These are phyloP conservation scores for Odontomachus brunneus DNA, from an alignment of 1,140 invertebrate species.

Conservation along the genomic window DNA sequence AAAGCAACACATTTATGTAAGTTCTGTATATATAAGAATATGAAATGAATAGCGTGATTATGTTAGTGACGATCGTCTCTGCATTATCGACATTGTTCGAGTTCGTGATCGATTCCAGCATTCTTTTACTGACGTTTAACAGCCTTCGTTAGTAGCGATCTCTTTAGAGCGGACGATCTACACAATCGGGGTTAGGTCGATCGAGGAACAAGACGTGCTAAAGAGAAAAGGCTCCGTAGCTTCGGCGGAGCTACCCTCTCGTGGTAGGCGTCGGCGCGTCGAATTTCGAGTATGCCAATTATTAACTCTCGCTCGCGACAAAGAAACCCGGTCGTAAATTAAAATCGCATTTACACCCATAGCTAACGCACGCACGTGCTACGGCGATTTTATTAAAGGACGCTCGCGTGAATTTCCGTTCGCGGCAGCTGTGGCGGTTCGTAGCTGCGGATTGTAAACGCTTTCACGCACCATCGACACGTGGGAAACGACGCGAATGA, in stretches of 20 bases:
- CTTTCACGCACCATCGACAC: slow-evolving; percentile 36
- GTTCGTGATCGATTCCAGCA: no score
- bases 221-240: neutral
- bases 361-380: neutral
- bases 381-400: slow-evolving; percentile 26
- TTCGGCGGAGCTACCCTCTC: slow-evolving; percentile 4
- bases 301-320: slow-evolving; percentile 44
- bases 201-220: slow-evolving; percentile 6
- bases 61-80: no score
- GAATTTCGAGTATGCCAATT: slow-evolving; percentile 59
- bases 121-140: slow-evolving; percentile 31
- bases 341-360: slow-evolving; percentile 62
- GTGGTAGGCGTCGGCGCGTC: slow-evolving; percentile 43
- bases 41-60: no score
- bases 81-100: no score
- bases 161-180: slow-evolving; percentile 14
- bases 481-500: slow-evolving; percentile 23
- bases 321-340: slow-evolving; percentile 60
- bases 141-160: neutral
- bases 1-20: no score
- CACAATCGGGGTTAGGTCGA: neutral
- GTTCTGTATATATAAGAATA: no score
- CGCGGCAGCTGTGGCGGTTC: slow-evolving; percentile 17
- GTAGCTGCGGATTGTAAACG: slow-evolving; percentile 22
- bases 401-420: slow-evolving; percentile 2